Evolutionary conservation across 2,797 vertebrate species (phyloP), one percentile per base, ranked within the genome.

Genomic region (Acomys russatus): DNA sequence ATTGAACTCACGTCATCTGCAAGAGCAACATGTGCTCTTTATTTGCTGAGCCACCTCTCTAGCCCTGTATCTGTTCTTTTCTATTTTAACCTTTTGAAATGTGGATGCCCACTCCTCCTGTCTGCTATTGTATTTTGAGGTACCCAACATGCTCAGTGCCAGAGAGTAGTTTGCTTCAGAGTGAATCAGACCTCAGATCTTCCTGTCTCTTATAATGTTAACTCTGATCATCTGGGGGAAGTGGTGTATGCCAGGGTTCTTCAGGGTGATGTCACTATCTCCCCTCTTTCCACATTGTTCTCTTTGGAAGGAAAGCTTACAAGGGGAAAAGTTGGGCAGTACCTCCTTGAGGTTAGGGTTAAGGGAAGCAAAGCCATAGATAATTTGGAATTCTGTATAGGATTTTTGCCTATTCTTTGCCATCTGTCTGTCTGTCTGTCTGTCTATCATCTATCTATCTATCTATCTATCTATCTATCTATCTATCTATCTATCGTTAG

Each of bases 301-400:
- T n/a, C 35, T 51, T 78, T 54, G 63, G 68, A 83, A 96, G 85
- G 6, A 88, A 85, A 73, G 49, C 4, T 93, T 90, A 38, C 51
- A 38, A 33, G 0, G 9, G 61, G 9, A 20, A 44, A 77, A 33
- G 3, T 22, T 66, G 61, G 38, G 2, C 28, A 49, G 5, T 84
- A 68, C 61, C 5, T 44, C 22, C 33, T 90, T 49, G 38, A 79
- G 2, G 0, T 49, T 23, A 70, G 44, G 25, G 33, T 18, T 54
- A 28, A 33, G 44, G 15, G 38, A 14, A 33, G 0, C 44, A 35
- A 90, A 35, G 44, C 35, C 44, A 83, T 54, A 66, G 83, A 38
- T 73, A 11, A 74, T 85, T 85, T 90, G 64, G 59, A 94, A 96
- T 76, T 89, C 51, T 84, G 9, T 54, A 51, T 44, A 9, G 76